Conservation (phyloP, 2,888 invertebrate genomes). For the Andrena chrysosceles region DNA sequence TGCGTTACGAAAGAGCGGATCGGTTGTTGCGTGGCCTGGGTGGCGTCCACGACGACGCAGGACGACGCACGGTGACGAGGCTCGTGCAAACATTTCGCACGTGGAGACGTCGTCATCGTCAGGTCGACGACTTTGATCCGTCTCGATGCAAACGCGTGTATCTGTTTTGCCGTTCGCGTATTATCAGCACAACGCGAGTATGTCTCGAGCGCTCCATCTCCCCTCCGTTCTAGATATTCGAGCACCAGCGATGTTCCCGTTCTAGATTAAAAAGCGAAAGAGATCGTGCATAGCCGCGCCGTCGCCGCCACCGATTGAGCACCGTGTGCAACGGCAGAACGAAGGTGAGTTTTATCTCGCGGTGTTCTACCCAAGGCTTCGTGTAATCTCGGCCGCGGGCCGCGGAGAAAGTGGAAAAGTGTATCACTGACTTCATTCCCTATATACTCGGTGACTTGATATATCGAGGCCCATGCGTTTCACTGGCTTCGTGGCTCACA, state of each 20-base stretch:
- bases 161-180: constrained; percentile 6
- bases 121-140: constrained; percentile 33
- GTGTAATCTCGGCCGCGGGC: constrained; percentile 76
- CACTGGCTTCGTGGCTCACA: constrained; percentile 12
- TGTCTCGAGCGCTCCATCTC: neutral
- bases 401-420: constrained; percentile 81
- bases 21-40: neutral
- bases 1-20: constrained; percentile 44
- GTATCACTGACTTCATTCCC: constrained; percentile 75
- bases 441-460: constrained; percentile 47
- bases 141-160: constrained; percentile 31
- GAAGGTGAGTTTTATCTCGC: constrained; percentile 72
- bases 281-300: too few species aligned
- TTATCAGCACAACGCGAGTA: neutral
- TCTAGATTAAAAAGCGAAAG: neutral
- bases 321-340: constrained; percentile 57
- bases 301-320: constrained; percentile 47
- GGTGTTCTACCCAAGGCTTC: constrained; percentile 71
- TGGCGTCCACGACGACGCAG: neutral
- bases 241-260: neutral
- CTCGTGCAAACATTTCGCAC: constrained; percentile 35
- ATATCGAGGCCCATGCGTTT: constrained; percentile 17
- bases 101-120: constrained; percentile 23
- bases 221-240: too few species aligned
- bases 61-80: neutral